Evolutionary conservation across 1,140 invertebrate genomes (phyloP).

Genomic region (Druon quercuslanigerum): DNA sequence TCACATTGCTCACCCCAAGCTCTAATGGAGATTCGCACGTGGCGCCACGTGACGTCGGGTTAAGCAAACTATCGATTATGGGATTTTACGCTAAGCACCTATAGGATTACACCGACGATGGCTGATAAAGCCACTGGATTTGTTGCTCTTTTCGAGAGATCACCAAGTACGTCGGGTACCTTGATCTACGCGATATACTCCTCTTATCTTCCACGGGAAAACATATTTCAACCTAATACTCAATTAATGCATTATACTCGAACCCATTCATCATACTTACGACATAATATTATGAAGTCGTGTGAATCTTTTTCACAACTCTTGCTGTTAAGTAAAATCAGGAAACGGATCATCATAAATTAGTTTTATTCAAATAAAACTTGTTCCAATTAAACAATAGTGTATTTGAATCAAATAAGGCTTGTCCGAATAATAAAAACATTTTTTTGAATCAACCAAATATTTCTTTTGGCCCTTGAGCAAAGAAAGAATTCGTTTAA

Average conservation of each 20-base stretch:
- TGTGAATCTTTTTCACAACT: slow-evolving; percentile 18
- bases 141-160: slow-evolving; percentile 71
- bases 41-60: slow-evolving; percentile 73
- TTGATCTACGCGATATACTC: not conserved
- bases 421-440: too few relatives aligned
- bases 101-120: slow-evolving; percentile 72
- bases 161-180: slow-evolving; percentile 33
- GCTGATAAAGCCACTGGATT: slow-evolving; percentile 73
- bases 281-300: slow-evolving; percentile 11
- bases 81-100: slow-evolving; percentile 75
- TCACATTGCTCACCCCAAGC: slow-evolving; percentile 41
- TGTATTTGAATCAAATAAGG: too few relatives aligned
- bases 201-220: slow-evolving; percentile 16
- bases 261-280: not conserved
- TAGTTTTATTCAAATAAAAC: too few relatives aligned
- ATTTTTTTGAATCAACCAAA: too few relatives aligned
- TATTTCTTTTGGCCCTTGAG: too few relatives aligned
- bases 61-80: slow-evolving; percentile 76
- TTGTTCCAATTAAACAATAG: too few relatives aligned
- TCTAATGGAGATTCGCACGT: slow-evolving; percentile 71
- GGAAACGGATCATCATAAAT: too few relatives aligned
- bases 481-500: too few relatives aligned
- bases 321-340: too few relatives aligned
- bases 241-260: slow-evolving; percentile 4
- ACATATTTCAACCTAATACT: slow-evolving; percentile 11